Base-by-base conservation (phyloP, 2,113 vertebrate species). In the Corapipo altera region DNA sequence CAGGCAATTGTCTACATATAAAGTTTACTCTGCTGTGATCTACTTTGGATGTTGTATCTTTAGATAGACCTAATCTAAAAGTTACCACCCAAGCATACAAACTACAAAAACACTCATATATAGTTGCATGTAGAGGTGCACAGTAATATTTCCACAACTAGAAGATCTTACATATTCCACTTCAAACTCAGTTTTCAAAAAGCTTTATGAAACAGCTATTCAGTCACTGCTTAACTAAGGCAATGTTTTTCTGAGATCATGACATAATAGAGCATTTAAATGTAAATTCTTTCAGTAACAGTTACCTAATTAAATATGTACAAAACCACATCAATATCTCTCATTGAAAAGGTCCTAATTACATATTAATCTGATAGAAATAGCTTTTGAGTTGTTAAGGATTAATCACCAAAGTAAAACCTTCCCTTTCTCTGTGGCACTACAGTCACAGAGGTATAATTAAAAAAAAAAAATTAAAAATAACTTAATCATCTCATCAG, bases 251-350 rank as follows among this genome's bases (percentile, higher is more conserved):
- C 37, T 84, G 49, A 72, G 37, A 85, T 69, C 39, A 69, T 43
- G 55, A 83, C 17, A 88, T 57, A 94, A 88, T 4, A 92, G 67
- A 74, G 64, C 15, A 92, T 93, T 83, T 86, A 72, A 73, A 91
- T 91, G 64, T 27, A 86, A 95, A 91, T 86, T 93, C 1, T 90
- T 92, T 51, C 75, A 74, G 46, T 70, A 95, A 92, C 37, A 92
- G 88, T 66, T 62, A 62, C 28, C 44, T 88, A 86, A 92, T 95
- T 90, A 83, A 93, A 88, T 73, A 93, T 58, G 79, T 43, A 92
- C 61, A 93, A 58, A 94, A 73, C 67, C 64, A 77, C 71, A 80
- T 83, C 78, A 77, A 13, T 73, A 79, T 39, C 55, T 72, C 52
- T 55, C 37, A 83, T 3, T 86, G 51, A 80, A 92, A 86, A 92